phyloP scores from a whole-genome alignment of 2,113 vertebrate genomes.

The Origma solitaria region DNA sequence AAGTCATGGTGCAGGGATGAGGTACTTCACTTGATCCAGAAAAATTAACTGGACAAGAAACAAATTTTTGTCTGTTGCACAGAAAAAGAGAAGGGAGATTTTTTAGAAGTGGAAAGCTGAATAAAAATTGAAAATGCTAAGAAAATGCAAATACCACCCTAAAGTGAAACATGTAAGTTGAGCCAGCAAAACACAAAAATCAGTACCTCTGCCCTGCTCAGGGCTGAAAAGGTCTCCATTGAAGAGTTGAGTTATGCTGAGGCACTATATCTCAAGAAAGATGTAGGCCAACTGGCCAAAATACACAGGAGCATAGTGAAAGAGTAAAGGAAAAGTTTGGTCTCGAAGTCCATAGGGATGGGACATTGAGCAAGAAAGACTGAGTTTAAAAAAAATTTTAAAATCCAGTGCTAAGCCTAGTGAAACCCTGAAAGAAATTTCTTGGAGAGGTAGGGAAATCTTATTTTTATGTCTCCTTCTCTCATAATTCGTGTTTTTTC shows the following conservation, averaged over 20 bases:
- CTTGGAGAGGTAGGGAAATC: not conserved
- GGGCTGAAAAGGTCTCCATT: not conserved
- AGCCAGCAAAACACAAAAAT: not conserved
- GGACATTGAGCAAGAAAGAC: not conserved
- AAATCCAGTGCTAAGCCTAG: not conserved
- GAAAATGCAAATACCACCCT: not conserved
- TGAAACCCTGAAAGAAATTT: not conserved
- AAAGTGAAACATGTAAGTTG: not conserved
- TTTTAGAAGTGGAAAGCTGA: not conserved
- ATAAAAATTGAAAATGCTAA: not conserved
- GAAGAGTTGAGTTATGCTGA: not conserved
- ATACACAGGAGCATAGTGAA: not conserved
- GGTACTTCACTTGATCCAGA: not conserved
- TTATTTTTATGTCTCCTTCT: not conserved
- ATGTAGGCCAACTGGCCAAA: not conserved
- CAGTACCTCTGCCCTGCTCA: not conserved
- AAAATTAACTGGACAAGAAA: not conserved
- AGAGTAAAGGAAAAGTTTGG: not conserved
- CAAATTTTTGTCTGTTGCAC: not conserved
- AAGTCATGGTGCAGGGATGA: accelerated
- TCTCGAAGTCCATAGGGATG: not conserved
- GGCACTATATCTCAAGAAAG: not conserved
- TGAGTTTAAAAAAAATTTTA: not conserved
- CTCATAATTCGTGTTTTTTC: not conserved
- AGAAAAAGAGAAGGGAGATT: not conserved